phyloP scores from a whole-genome alignment of 2,113 vertebrate genomes.

The Phalacrocorax brasilianus region DNA sequence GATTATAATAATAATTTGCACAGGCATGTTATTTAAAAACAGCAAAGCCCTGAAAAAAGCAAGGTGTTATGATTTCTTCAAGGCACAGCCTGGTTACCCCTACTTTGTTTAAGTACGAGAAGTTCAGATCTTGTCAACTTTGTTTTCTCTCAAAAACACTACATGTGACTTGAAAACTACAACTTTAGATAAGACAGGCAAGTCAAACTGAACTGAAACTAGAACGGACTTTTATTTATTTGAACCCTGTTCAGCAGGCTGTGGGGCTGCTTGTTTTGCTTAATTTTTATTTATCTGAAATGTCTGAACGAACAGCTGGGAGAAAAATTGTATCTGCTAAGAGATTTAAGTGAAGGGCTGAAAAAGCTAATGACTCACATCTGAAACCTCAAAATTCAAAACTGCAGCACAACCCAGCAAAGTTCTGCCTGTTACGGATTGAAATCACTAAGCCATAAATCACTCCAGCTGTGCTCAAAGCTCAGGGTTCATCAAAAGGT shows the following conservation, averaged over 20 bases:
- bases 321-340: background rate
- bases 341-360: background rate
- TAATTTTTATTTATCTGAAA: background rate
- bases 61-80: background rate
- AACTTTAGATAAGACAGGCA: background rate
- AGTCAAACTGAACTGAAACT: background rate
- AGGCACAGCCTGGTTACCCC: background rate
- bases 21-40: background rate
- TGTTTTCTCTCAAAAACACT: background rate
- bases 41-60: background rate
- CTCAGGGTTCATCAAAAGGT: constrained; percentile 25
- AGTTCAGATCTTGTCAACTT: background rate
- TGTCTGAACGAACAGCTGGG: background rate
- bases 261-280: background rate
- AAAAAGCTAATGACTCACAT: constrained; percentile 11
- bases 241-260: background rate
- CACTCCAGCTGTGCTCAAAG: background rate
- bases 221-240: background rate
- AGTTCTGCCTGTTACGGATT: background rate
- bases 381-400: constrained; percentile 11
- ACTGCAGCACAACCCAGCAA: background rate
- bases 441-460: constrained; percentile 27
- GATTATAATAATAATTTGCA: background rate
- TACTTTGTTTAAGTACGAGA: background rate
- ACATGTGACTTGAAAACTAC: background rate